Evolutionary conservation across 2,888 invertebrate genomes (phyloP).

Genomic region (Tribolium freemani): DNA sequence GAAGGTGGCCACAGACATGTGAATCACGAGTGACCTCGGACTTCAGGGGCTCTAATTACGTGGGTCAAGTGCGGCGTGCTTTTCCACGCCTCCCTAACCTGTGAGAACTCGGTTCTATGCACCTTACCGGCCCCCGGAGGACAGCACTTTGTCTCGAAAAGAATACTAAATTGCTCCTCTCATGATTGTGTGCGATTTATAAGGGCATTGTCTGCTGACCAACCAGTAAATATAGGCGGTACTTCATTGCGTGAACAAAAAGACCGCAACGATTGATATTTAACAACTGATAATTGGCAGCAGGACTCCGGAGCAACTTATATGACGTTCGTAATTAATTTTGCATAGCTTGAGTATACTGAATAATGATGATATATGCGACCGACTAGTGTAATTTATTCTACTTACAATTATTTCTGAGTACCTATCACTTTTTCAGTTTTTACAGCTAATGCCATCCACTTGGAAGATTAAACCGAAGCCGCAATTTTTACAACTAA

Average conservation of each 20-base stretch:
- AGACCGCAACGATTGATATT: constrained; percentile 30
- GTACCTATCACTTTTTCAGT: background rate
- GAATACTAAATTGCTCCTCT: constrained; percentile 42
- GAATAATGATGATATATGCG: background rate
- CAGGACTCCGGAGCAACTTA: constrained; percentile 21
- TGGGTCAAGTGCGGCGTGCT: constrained; percentile 64
- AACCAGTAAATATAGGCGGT: constrained; percentile 34
- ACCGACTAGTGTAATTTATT: background rate
- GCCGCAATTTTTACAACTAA: background rate
- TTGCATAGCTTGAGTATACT: background rate
- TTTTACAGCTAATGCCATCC: background rate
- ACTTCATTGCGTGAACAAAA: constrained; percentile 22
- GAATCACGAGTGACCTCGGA: constrained; percentile 56
- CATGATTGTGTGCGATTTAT: constrained; percentile 51
- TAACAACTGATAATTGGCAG: constrained; percentile 41
- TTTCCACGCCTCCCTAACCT: constrained; percentile 62
- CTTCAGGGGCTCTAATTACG: constrained; percentile 64
- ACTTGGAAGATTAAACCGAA: background rate
- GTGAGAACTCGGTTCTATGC: constrained; percentile 58
- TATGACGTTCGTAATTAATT: constrained; percentile 34
- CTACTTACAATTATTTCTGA: background rate
- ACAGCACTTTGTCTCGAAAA: constrained; percentile 45
- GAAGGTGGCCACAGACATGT: constrained; percentile 48
- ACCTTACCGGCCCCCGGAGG: constrained; percentile 58
- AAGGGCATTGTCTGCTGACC: constrained; percentile 44